phyloP scores from a whole-genome alignment of 2,888 invertebrate species.

The Autographa pulchrina region DNA sequence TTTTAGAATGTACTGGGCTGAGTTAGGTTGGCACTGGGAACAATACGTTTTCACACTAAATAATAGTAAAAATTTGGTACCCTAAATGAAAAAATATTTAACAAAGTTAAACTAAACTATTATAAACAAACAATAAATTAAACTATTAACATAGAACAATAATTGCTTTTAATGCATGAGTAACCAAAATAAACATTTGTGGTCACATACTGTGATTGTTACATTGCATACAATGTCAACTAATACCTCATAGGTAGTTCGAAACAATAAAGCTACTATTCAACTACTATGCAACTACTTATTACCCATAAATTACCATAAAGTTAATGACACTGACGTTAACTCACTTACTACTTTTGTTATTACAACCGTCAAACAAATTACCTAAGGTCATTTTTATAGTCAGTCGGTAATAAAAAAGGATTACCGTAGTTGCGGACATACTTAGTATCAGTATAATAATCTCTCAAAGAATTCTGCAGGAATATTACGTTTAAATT shows the following conservation, averaged over 20 bases:
- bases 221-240: background rate
- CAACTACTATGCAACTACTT: background rate
- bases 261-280: background rate
- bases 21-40: background rate
- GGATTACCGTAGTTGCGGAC: too few relatives aligned
- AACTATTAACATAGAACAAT: background rate
- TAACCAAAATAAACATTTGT: too few relatives aligned
- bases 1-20: conserved; percentile 5
- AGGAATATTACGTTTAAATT: too few relatives aligned
- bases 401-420: too few relatives aligned
- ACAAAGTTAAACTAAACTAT: too few relatives aligned
- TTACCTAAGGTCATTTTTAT: too few relatives aligned
- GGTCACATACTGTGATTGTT: too few relatives aligned
- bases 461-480: too few relatives aligned
- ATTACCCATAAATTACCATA: background rate
- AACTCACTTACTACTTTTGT: background rate
- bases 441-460: too few relatives aligned
- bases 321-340: background rate
- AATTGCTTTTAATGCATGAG: too few relatives aligned
- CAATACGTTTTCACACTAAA: background rate
- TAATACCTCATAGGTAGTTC: background rate
- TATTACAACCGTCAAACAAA: background rate
- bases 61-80: too few relatives aligned
- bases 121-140: background rate
- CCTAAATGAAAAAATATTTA: too few relatives aligned